A percentile compares a stretch with the other conserved stretches of the same genome.
Evolutionary conservation across 2,113 vertebrate genomes (phyloP).

Genomic region (Strigops habroptila): DNA sequence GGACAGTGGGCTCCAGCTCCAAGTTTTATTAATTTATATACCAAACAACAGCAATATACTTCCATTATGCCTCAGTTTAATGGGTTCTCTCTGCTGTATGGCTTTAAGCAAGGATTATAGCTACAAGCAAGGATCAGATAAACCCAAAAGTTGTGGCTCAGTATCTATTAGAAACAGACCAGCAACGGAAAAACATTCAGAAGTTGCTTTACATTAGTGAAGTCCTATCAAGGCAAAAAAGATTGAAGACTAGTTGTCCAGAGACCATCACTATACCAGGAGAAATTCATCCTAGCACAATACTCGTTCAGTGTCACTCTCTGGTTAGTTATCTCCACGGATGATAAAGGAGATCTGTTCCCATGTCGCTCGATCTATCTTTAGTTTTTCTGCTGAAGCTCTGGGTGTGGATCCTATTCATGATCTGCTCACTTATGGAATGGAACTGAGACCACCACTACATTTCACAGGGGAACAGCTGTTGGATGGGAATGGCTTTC

Average conservation of each 20-base stretch:
- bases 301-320: neutral
- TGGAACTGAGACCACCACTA: neutral
- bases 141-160: neutral
- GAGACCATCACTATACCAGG: neutral
- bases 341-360: neutral
- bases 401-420: neutral
- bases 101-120: neutral
- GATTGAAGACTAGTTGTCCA: neutral
- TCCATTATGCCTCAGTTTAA: neutral
- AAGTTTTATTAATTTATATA: neutral
- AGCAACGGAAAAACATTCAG: neutral
- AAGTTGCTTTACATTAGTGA: neutral
- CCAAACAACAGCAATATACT: neutral
- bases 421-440: neutral
- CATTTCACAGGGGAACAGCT: slow-evolving; percentile 6
- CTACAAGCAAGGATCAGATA: neutral
- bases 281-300: neutral
- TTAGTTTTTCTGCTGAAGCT: neutral
- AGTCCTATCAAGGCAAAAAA: neutral
- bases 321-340: neutral
- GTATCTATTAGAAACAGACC: neutral
- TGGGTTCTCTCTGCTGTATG: neutral
- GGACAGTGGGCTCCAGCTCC: neutral
- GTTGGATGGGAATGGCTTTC: neutral
- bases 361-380: neutral